Percentiles rank a stretch among this genome's conserved stretches.
phyloP scores from a whole-genome alignment of 2,797 vertebrate genomes.

The Ibycter americanus region DNA sequence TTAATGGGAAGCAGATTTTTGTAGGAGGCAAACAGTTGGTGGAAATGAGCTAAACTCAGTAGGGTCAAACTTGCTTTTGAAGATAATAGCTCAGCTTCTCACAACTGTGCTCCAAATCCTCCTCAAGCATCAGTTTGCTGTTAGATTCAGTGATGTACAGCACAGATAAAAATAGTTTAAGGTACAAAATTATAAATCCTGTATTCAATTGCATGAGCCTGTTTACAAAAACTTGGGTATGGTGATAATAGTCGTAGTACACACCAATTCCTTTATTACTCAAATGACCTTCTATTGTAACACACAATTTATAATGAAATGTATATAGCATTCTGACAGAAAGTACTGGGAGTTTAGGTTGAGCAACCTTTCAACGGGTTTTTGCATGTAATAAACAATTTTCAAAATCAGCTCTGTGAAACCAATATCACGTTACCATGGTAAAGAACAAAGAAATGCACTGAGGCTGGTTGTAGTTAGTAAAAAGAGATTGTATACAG shows the following conservation, averaged over 20 bases:
- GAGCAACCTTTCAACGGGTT: not conserved
- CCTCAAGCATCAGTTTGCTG: not conserved
- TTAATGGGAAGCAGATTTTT: not conserved
- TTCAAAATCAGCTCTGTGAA: not conserved
- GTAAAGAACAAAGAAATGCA: not conserved
- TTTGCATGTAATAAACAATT: not conserved
- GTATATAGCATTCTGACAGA: not conserved
- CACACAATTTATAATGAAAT: accelerated
- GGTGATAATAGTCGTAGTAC: not conserved
- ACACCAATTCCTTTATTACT: not conserved
- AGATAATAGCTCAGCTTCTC: not conserved
- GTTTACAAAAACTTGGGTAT: not conserved
- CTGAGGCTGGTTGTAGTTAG: not conserved
- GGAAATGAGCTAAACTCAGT: not conserved
- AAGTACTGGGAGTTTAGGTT: not conserved
- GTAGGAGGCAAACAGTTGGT: not conserved
- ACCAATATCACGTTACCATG: not conserved
- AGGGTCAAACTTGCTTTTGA: conserved; percentile 20
- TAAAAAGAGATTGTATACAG: not conserved
- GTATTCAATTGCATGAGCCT: not conserved
- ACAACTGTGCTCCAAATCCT: not conserved
- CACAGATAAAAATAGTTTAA: not conserved
- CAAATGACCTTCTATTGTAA: not conserved
- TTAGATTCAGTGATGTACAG: not conserved
- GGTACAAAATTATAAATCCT: not conserved